Evolutionary conservation across 2,888 invertebrate genomes (phyloP).

Genomic region (Eristalis intricaria): DNA sequence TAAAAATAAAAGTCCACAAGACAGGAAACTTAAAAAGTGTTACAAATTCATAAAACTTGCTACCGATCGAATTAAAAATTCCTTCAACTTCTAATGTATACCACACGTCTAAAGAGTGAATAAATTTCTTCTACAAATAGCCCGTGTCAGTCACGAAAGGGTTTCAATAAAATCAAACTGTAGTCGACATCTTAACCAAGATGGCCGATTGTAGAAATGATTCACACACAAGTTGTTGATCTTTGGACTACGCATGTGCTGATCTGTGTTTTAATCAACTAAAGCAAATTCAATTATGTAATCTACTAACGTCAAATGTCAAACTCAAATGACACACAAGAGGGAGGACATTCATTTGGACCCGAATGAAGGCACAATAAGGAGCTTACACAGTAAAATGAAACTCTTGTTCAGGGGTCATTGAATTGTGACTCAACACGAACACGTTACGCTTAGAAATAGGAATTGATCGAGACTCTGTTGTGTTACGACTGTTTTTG

Average conservation of each 20-base stretch:
- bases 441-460: no score
- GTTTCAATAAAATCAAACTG: not conserved
- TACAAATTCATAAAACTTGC: not conserved
- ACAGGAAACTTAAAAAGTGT: not conserved
- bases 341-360: not conserved
- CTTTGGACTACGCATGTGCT: not conserved
- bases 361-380: not conserved
- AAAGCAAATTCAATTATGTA: not conserved
- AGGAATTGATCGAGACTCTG: no score
- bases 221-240: not conserved
- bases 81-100: not conserved
- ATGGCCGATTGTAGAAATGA: not conserved
- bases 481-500: no score
- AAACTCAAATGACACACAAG: not conserved
- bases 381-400: no score
- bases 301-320: not conserved
- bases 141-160: not conserved
- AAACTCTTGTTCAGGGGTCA: no score
- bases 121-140: not conserved
- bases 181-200: not conserved
- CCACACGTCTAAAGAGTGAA: not conserved
- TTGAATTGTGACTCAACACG: no score
- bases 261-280: not conserved
- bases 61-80: not conserved
- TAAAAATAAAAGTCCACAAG: not conserved